Evolutionary conservation across 2,888 invertebrate genomes (phyloP), one percentile per base, ranked within the genome.

Genomic region (Caenorhabditis parvicauda): DNA sequence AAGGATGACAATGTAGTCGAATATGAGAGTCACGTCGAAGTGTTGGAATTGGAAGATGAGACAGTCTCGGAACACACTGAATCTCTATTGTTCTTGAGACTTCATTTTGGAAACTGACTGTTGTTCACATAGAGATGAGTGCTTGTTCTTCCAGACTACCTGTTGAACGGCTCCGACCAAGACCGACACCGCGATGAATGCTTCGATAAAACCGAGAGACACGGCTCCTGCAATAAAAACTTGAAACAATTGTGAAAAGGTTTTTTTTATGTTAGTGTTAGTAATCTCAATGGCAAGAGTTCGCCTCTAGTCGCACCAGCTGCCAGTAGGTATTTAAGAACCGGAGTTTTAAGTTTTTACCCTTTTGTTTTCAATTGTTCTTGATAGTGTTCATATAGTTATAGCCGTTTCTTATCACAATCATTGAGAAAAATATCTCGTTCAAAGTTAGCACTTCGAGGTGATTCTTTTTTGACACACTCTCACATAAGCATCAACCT

Each of bases 1-100:
- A 3, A 75, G 55, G 7, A 72, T 67, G 19, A 77, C 70, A 17
- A 77, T 65, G 54, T 77, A 77, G 53, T 77, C 77, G 42, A 75
- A 73, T 19, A 73, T 69, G 19, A 77, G 60, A 9, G 75, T 77
- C 21, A 77, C 54, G 48, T 75, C 72, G 62, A 74, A 75, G 43
- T 77, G 74, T 24, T 70, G 63, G 61, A 77, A 75, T 50, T 77
- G 67, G 55, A 69, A 74, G 21, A 73, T 66, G 7, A 75, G 58
- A 45, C 77, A 77, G 46, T 75, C 76, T 14, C 69, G 62, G 45
- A 71, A 62, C 12, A 72, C 59, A 46, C 75, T 75, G 59, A 38
- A 67, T 22, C 19, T 29, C 28, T 17, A 24, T 35, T 37, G 14
- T 14, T 24, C 29, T 14, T 53, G 22, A 17, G 27, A n/a, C 45